Conservation (phyloP, 2,113 vertebrate genomes). For the Passer montanus region DNA sequence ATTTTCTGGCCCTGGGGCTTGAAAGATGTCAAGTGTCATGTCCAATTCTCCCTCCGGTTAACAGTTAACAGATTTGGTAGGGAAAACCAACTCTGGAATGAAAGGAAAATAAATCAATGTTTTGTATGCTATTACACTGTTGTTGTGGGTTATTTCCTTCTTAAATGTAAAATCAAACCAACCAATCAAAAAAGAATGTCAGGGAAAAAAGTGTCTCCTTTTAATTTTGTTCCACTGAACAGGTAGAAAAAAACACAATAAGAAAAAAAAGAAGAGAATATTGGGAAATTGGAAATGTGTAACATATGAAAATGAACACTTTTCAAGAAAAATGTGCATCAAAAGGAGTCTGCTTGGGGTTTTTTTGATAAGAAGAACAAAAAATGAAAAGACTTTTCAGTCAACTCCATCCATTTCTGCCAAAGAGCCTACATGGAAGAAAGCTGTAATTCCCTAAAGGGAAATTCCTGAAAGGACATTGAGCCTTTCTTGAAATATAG, state of each 20-base stretch:
- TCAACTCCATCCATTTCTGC: not conserved
- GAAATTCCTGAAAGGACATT: not conserved
- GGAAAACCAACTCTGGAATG: not conserved
- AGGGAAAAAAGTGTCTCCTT: not conserved
- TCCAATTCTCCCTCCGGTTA: not conserved
- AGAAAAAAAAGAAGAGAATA: not conserved
- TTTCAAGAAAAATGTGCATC: not conserved
- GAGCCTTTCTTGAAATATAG: not conserved
- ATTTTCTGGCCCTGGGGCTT: not conserved
- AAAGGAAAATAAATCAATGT: not conserved
- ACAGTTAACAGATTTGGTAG: not conserved
- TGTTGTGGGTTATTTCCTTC: not conserved
- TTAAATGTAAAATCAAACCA: not conserved
- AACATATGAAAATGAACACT: rapidly evolving
- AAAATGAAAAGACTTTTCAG: not conserved
- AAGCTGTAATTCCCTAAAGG: not conserved
- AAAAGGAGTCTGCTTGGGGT: not conserved
- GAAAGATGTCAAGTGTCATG: not conserved
- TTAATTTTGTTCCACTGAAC: not conserved
- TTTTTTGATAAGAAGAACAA: not conserved
- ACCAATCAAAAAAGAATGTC: not conserved
- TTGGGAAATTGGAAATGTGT: not conserved
- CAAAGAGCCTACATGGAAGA: not conserved
- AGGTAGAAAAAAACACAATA: not conserved
- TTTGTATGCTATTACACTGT: not conserved